These are phyloP conservation scores for Trididemnum clinides DNA, from an alignment of 23 tunicate genomes.

Conservation along the genomic window DNA sequence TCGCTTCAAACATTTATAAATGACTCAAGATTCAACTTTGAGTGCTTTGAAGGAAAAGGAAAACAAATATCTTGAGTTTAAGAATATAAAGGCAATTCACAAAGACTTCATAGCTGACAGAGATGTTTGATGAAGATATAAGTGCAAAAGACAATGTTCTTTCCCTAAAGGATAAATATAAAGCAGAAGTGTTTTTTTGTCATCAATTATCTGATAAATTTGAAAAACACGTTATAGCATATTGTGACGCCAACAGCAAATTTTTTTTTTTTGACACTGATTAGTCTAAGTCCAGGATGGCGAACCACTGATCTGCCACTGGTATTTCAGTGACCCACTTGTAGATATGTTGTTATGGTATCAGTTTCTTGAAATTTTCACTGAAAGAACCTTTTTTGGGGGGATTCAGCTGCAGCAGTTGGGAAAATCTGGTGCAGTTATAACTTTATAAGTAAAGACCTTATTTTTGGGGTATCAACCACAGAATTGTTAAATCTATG, in stretches of 20 bases:
- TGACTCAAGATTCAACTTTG: background rate
- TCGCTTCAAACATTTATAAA: background rate
- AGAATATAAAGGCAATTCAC: background rate
- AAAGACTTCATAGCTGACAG: background rate
- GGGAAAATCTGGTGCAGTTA: too few species aligned
- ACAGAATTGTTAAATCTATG: too few species aligned
- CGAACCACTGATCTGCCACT: too few species aligned
- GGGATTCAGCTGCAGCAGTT: too few species aligned
- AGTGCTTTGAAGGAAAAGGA: background rate
- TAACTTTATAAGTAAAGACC: too few species aligned
- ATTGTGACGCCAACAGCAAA: background rate
- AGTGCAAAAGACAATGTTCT: background rate
- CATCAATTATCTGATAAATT: background rate
- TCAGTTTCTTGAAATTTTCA: too few species aligned
- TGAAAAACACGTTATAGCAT: background rate
- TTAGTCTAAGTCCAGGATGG: background rate
- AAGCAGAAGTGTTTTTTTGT: background rate
- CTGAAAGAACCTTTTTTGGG: too few species aligned
- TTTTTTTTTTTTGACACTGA: background rate
- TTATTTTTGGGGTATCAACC: too few species aligned
- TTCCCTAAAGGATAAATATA: constrained; percentile 11
- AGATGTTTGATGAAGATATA: background rate
- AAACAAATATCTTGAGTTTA: background rate
- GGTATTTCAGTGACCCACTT: too few species aligned
- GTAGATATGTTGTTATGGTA: too few species aligned